Evolutionary conservation across 1,140 invertebrate genomes (phyloP).

Genomic region (Bombyx mandarina): DNA sequence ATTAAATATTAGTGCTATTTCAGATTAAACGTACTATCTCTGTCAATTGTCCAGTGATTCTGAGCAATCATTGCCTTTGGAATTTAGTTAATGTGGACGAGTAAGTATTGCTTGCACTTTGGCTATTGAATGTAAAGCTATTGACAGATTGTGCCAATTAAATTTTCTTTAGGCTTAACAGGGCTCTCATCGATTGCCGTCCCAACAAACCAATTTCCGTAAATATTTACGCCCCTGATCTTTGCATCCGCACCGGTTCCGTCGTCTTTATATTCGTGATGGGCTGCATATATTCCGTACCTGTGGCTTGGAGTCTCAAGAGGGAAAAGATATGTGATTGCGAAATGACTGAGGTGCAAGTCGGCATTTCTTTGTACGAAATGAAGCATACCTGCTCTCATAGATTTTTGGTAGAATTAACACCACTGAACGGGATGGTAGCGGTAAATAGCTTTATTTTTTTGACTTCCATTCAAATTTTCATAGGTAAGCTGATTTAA

Average conservation of each 20-base stretch:
- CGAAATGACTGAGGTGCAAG: conserved; percentile 48
- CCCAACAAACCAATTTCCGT: conserved; percentile 44
- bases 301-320: conserved; percentile 43
- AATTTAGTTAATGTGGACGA: conserved; percentile 56
- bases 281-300: conserved; percentile 37
- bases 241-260: conserved; percentile 31
- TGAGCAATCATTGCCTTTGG: conserved; percentile 63
- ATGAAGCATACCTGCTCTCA: conserved; percentile 53
- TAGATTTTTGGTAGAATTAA: conserved; percentile 39
- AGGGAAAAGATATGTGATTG: conserved; percentile 64
- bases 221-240: conserved; percentile 49
- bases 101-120: conserved; percentile 28
- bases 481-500: background rate
- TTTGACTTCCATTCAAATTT: background rate
- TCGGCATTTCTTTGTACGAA: conserved; percentile 51
- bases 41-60: conserved; percentile 48
- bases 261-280: conserved; percentile 52
- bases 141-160: background rate
- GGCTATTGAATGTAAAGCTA: no score
- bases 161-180: conserved; percentile 43
- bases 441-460: conserved; percentile 25
- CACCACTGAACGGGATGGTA: conserved; percentile 42
- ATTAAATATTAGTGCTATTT: conserved; percentile 10
- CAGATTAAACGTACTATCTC: conserved; percentile 61
- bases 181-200: conserved; percentile 42